Evolutionary conservation across 1,140 invertebrate species (phyloP), one percentile per base, ranked within the genome.

Genomic region (Thalassaphorura encarpata): DNA sequence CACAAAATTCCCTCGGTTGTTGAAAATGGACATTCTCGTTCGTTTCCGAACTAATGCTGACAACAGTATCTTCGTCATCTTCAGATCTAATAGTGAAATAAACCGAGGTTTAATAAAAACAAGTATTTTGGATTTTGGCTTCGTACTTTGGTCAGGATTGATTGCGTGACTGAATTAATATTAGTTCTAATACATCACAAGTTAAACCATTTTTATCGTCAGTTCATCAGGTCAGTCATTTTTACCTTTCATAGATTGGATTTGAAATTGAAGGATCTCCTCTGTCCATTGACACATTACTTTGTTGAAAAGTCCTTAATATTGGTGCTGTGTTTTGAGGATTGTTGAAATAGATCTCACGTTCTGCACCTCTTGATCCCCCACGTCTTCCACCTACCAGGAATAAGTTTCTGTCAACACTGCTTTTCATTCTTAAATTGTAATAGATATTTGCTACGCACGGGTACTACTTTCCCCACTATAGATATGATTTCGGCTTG

Each of bases 21-120:
- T n/a, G n/a, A n/a, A n/a, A 90, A 29, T 82, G 85, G 3, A 89
- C 86, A 66, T 90, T 89, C 53, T 88, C 85, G 67, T 89, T 89
- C 36, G 82, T 82, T 8, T 60, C 53, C 31, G 79, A 77, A 70
- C 82, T 84, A 39, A 80, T 66, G 65, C 78, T 83, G 47, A 81
- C 52, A 31, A 59, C 52, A 16, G 41, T 60, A 58, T 83, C 81
- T 24, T 78, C 78, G 63, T 83, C 80, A 19, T 75, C 48, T 15
- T 51, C 75, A 27, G 80, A 79, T 66, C 80, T n/a, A n/a, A n/a
- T n/a, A n/a, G n/a, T n/a, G n/a, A n/a, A n/a, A n/a, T n/a, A n/a
- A n/a, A n/a, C n/a, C n/a, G n/a, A n/a, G n/a, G n/a, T n/a, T n/a
- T n/a, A n/a, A n/a, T n/a, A n/a, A n/a, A n/a, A n/a, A n/a, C n/a